Evolutionary conservation across 2,113 vertebrate genomes (phyloP), one percentile per base, ranked within the genome.

Genomic region (Myotis yumanensis): DNA sequence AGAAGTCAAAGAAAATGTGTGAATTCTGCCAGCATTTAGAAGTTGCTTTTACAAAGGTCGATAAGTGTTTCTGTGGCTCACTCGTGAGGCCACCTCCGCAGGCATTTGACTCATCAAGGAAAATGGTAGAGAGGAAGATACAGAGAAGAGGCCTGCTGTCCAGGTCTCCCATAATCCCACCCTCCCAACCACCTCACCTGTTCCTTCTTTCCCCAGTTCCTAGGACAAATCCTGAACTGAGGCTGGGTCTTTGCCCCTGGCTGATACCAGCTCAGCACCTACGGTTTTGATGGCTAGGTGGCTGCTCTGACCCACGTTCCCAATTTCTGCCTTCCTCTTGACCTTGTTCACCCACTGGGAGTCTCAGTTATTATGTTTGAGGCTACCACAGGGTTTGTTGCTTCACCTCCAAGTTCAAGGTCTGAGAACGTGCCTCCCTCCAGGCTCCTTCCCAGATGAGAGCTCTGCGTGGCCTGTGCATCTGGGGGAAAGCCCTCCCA

Each of bases 11-110:
- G 90, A 94, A 90, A 93, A 86, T 57, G 86, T 93, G 66, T 71
- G 1, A 37, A 0, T 94, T 46, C 87, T 73, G 96, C 84, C 93
- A 95, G 92, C 68, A 93, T 95, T 92, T 96, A 0, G 0, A 94
- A 83, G 96, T 82, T 86, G 91, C 64, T 95, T 35, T 92, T 81
- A 92, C n/a, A 94, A 95, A 96, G 40, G 9, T 14, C 10, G 4
- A 28, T 30, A n/a, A 1, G 14, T 8, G 15, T 64, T 11, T 75
- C 12, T 46, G 37, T 59, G 57, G 62, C 16, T 80, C 37, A n/a
- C 18, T 18, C 15, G 7, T 35, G 28, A 83, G 46, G 77, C 14
- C 35, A 15, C 54, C 35, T 75, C 76, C 18, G 10, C 10, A 35
- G 66, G 15, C 10, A 32, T 25, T 15, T 8, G 40, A 54, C 0